A percentile compares a stretch with the other conserved stretches of the same genome.
Evolutionary conservation across 2,888 invertebrate species (phyloP).

Genomic region (Pterobdella sp.): DNA sequence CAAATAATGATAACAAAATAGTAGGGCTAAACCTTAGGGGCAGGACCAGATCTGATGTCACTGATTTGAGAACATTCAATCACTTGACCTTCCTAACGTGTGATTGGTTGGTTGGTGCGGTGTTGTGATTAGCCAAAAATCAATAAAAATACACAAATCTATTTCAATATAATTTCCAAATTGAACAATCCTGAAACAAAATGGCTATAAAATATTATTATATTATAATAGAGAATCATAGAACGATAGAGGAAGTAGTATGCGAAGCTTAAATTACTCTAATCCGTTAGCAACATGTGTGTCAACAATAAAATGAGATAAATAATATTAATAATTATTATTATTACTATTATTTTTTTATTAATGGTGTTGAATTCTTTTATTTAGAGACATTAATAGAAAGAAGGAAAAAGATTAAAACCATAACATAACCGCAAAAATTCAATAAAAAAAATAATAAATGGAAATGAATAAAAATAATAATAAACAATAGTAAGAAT

Average conservation of each 20-base stretch:
- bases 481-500: no score
- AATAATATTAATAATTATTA: background rate
- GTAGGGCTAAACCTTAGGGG: constrained; percentile 66
- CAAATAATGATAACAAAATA: background rate
- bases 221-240: constrained; percentile 23
- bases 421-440: background rate
- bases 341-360: background rate
- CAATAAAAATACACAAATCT: no score
- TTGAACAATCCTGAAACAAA: constrained; percentile 19
- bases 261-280: no score
- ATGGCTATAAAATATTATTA: constrained; percentile 7
- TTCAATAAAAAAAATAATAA: background rate
- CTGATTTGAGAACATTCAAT: constrained; percentile 96
- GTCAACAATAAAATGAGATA: no score
- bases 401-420: background rate
- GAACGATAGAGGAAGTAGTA: constrained; percentile 31
- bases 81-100: constrained; percentile 86
- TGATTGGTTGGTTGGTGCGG: no score
- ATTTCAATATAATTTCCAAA: background rate
- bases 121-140: no score
- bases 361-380: background rate
- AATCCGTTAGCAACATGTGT: no score
- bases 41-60: constrained; percentile 83
- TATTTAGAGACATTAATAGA: background rate
- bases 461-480: background rate